Base-by-base conservation (phyloP, 2,888 invertebrate species). In the Agriopis aurantiaria region DNA sequence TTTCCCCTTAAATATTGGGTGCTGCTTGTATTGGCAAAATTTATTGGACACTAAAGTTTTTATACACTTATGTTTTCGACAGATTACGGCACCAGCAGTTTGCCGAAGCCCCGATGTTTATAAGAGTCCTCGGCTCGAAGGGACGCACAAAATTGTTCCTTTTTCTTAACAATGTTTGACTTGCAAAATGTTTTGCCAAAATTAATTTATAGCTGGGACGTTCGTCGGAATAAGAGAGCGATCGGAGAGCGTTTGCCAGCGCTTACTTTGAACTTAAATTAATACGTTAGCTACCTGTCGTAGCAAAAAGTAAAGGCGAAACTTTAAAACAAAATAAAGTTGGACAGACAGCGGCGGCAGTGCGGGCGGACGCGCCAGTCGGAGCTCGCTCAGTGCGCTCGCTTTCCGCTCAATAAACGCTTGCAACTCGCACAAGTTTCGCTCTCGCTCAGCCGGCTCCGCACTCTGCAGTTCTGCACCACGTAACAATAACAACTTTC, bases 41-140 rank as follows among this genome's bases (percentile, higher is more conserved):
- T 90, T 91, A 91, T 85, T 88, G 85, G 85, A 85, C 82, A 90
- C 87, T 91, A 90, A 90, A 90, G 82, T 88, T 90, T 91, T 90
- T 88, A 89, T 89, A 88, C 84, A 84, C 86, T 86, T 88, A 90
- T 88, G 88, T 87, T 88, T 91, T 85, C 80, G 82, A 84, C 83
- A 90, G 89, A 91, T 90, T 90, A 88, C 87, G 85, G 81, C 80
- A 79, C 80, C 81, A 84, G 80, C 88, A 84, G 85, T 85, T 85
- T 83, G 79, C 81, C 77, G 67, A 81, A 77, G 75, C 80, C 78
- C 81, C 82, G 83, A 85, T 84, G 85, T 87, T 88, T 87, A 86
- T 85, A 88, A 86, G 85, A 85, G 85, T 79, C 84, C 82, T 82
- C 78, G 78, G 80, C 79, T 80, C 73, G 72, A 81, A 85, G 83